Evolutionary conservation across 2,113 vertebrate genomes (phyloP).

Genomic region (Actinemys pallida): DNA sequence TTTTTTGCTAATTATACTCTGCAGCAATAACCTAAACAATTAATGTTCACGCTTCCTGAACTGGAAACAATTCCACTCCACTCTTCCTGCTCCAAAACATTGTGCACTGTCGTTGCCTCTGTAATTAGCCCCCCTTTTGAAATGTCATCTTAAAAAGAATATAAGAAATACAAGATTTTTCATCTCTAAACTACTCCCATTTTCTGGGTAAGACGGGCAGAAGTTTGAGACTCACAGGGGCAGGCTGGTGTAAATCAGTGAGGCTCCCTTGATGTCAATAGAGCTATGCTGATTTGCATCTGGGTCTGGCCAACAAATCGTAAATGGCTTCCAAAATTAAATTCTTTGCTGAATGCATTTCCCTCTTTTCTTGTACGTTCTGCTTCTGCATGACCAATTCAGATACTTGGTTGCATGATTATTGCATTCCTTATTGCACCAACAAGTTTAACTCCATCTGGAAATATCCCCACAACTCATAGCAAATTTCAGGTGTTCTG

Average conservation of each 20-base stretch:
- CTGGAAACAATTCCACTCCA: neutral
- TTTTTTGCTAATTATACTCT: neutral
- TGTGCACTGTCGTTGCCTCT: neutral
- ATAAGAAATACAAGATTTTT: neutral
- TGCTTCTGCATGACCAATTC: fast-evolving
- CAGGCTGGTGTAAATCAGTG: neutral
- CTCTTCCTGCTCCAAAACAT: neutral
- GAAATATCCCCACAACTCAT: fast-evolving
- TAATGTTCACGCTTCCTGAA: neutral
- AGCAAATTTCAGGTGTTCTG: fast-evolving
- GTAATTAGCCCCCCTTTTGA: neutral
- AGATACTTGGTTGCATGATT: neutral
- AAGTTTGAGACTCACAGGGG: neutral
- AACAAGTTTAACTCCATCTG: no score
- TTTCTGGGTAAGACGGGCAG: neutral
- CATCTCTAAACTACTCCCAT: neutral
- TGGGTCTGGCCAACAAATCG: neutral
- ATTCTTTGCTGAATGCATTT: neutral
- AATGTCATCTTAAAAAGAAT: neutral
- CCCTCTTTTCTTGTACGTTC: neutral
- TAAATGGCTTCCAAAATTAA: neutral
- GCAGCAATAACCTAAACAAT: neutral
- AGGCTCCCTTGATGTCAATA: neutral
- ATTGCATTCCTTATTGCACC: fast-evolving
- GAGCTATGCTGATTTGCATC: neutral